These are phyloP conservation scores for Limnephilus marmoratus DNA, from an alignment of 2,888 invertebrate genomes.

Conservation along the genomic window DNA sequence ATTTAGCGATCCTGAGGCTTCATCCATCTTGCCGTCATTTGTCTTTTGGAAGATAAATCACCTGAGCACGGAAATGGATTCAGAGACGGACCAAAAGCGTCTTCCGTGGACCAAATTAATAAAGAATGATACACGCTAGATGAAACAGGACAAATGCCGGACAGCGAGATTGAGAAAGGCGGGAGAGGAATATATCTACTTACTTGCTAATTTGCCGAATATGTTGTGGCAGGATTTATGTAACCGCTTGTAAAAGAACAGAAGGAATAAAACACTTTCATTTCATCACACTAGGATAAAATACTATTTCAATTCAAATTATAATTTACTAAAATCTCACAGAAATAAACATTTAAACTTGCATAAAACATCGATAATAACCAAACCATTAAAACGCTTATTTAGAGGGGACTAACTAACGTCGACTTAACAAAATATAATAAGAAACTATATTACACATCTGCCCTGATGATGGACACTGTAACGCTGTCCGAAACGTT, in stretches of 20 bases:
- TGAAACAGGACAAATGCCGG: neutral
- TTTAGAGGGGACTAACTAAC: too few species aligned
- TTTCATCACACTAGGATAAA: too few species aligned
- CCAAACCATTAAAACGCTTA: too few species aligned
- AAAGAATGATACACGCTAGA: slow-evolving; percentile 24
- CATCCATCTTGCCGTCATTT: slow-evolving; percentile 65
- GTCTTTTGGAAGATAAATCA: slow-evolving; percentile 65
- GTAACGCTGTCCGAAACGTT: too few species aligned
- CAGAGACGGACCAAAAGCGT: slow-evolving; percentile 9
- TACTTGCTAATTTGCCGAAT: neutral
- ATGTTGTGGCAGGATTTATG: neutral
- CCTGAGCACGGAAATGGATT: slow-evolving; percentile 40
- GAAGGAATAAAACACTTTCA: neutral
- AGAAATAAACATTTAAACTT: too few species aligned
- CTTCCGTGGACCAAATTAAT: slow-evolving; percentile 2
- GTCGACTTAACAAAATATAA: too few species aligned
- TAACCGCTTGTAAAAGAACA: neutral
- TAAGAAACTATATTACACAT: too few species aligned
- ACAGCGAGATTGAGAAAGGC: neutral
- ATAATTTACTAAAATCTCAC: too few species aligned
- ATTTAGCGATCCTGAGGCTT: slow-evolving; percentile 51
- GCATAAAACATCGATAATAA: too few species aligned
- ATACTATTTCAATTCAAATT: too few species aligned
- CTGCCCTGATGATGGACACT: too few species aligned
- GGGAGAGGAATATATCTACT: neutral